Evolutionary conservation across 1,140 invertebrate genomes (phyloP).

Genomic region (Augochlora pura): DNA sequence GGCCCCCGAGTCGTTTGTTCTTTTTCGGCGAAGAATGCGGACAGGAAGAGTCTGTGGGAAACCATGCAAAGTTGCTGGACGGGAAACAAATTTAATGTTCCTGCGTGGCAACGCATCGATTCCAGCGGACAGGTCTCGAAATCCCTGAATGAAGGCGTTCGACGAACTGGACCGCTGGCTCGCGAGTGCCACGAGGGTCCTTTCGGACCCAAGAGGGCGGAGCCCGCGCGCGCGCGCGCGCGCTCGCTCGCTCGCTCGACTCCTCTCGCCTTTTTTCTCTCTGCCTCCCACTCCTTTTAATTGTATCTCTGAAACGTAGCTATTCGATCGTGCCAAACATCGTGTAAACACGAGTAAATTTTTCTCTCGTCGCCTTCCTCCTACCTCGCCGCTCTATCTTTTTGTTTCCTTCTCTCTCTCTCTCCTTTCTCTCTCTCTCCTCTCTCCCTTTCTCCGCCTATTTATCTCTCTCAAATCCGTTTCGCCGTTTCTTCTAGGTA

Average conservation of each 20-base stretch:
- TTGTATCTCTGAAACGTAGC: slow-evolving; percentile 60
- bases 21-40: no score
- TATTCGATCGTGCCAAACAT: slow-evolving; percentile 54
- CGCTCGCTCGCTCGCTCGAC: neutral
- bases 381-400: no score
- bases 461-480: neutral
- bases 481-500: neutral
- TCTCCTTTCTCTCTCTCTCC: no score
- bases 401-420: neutral
- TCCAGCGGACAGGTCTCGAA: neutral
- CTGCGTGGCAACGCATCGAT: neutral
- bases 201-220: slow-evolving; percentile 35
- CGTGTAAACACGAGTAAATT: slow-evolving; percentile 55
- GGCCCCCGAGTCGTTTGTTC: no score
- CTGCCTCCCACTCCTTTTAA: slow-evolving; percentile 50
- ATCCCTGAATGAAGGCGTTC: slow-evolving; percentile 40
- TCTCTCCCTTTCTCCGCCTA: no score
- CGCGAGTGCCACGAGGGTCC: neutral
- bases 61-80: no score
- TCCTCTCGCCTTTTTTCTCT: slow-evolving; percentile 12
- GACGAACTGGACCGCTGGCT: neutral
- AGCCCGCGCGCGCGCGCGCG: slow-evolving; percentile 2
- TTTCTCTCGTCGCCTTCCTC: slow-evolving; percentile 9
- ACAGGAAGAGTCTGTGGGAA: no score
- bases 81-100: no score